phyloP scores from a whole-genome alignment of 2,113 vertebrate species.

The Xenus cinereus region DNA sequence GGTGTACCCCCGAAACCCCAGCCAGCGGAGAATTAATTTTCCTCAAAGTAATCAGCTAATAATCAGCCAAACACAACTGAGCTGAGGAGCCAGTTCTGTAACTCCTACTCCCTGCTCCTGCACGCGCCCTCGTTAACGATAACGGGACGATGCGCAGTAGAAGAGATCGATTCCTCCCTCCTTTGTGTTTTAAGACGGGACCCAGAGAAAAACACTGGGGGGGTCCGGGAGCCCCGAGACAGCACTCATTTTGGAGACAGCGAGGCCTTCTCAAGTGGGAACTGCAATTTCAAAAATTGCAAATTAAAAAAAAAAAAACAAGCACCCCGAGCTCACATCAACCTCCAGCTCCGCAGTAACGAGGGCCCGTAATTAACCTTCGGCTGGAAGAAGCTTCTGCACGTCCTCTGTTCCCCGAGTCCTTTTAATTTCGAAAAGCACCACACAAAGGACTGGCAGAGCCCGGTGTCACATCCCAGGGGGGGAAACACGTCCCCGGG shows the following conservation, averaged over 20 bases:
- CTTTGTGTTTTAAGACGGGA: neutral
- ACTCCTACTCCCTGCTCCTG: neutral
- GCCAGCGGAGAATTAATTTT: neutral
- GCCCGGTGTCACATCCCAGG: neutral
- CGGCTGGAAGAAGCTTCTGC: neutral
- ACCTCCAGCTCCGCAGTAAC: neutral
- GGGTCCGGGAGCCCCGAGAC: neutral
- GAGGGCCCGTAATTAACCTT: neutral
- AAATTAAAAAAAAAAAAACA: neutral
- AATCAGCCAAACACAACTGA: neutral
- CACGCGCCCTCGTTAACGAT: neutral
- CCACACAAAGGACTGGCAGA: neutral
- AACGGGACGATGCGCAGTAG: neutral
- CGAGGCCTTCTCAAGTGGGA: neutral
- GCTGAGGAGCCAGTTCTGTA: neutral
- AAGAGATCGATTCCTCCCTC: neutral
- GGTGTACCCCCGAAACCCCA: no score
- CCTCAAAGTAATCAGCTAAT: neutral
- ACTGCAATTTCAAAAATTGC: neutral
- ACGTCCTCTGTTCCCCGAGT: fast-evolving
- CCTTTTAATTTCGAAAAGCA: neutral
- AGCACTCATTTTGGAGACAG: neutral
- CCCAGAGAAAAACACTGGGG: neutral
- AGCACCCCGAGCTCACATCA: neutral
- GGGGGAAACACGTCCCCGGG: neutral